phyloP scores from a whole-genome alignment of 2,888 invertebrate species.

The Lottia gigantea region DNA sequence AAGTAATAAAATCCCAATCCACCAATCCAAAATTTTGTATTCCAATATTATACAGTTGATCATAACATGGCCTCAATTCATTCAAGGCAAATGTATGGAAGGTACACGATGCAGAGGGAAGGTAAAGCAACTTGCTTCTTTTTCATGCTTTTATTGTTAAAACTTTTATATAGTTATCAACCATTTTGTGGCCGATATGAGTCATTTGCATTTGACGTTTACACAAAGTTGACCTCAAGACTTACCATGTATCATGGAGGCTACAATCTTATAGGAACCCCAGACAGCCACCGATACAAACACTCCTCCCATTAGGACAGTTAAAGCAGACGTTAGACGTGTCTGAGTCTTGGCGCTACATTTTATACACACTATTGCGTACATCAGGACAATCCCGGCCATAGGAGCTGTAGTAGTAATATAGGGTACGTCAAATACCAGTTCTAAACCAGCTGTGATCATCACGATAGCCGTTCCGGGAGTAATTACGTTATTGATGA shows the following conservation, averaged over 20 bases:
- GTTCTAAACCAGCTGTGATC: conserved; percentile 45
- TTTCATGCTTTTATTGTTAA: no score
- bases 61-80: no score
- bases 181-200: no score
- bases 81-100: no score
- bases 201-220: no score
- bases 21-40: no score
- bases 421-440: conserved; percentile 42
- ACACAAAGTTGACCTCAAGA: not conserved
- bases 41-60: no score
- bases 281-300: conserved; percentile 37
- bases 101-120: no score
- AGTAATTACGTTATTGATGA: conserved; percentile 45
- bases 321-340: conserved; percentile 28
- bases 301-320: conserved; percentile 32
- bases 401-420: conserved; percentile 37
- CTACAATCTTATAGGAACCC: conserved; percentile 37
- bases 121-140: no score
- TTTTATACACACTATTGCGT: conserved; percentile 38
- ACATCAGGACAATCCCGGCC: conserved; percentile 31
- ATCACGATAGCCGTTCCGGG: conserved; percentile 48
- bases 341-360: conserved; percentile 28
- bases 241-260: conserved; percentile 33
- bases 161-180: no score
- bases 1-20: no score